Conservation (phyloP, 2,888 invertebrate species). For the Abrostola triplasia region DNA sequence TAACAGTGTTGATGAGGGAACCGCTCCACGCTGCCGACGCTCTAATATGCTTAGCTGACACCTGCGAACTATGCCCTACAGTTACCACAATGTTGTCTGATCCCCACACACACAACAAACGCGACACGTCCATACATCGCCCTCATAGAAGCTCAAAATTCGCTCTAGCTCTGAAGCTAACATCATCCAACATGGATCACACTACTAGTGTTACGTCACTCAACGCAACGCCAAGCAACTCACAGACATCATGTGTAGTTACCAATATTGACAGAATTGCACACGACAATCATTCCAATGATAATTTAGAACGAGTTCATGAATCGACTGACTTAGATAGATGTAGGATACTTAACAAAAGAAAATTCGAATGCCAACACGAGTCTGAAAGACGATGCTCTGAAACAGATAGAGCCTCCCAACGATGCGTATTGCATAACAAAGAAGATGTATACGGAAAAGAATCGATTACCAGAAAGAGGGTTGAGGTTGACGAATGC, state of each 20-base stretch:
- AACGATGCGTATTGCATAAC: constrained; percentile 73
- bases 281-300: constrained; percentile 79
- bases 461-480: constrained; percentile 78
- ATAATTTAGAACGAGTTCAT: constrained; percentile 73
- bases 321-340: constrained; percentile 83
- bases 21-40: constrained; percentile 46
- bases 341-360: constrained; percentile 73
- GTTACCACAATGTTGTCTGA: constrained; percentile 54
- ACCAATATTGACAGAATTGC: constrained; percentile 65
- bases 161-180: constrained; percentile 23
- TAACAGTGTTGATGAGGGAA: constrained; percentile 62
- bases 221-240: constrained; percentile 43
- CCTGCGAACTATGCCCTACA: constrained; percentile 53
- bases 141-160: constrained; percentile 39
- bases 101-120: constrained; percentile 39
- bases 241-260: constrained; percentile 58
- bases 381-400: constrained; percentile 70
- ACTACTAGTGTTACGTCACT: constrained; percentile 22
- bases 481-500: constrained; percentile 75
- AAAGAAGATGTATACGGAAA: constrained; percentile 77
- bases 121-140: constrained; percentile 29
- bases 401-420: constrained; percentile 59
- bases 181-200: constrained; percentile 38
- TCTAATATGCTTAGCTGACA: constrained; percentile 81
- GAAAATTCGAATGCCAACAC: constrained; percentile 68